Conservation (phyloP, 2,888 invertebrate genomes). For the Scrobipalpa atriplicella region DNA sequence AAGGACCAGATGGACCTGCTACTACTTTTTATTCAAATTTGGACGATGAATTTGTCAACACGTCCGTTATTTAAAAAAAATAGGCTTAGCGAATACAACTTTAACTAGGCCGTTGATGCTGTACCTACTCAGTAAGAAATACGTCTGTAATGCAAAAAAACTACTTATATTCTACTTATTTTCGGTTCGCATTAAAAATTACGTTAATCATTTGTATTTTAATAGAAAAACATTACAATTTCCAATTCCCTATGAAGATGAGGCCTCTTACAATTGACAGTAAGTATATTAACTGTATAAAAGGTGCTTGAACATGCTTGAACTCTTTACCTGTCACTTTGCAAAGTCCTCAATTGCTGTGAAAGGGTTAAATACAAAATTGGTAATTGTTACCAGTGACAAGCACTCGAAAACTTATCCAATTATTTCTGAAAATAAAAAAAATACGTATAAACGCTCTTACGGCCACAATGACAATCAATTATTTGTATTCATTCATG, state of each 20-base stretch:
- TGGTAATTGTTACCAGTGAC: conserved; percentile 31
- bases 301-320: background rate
- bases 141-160: too few species aligned
- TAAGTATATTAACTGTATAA: conserved; percentile 7
- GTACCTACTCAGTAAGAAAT: too few species aligned
- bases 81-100: too few species aligned
- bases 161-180: too few species aligned
- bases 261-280: background rate
- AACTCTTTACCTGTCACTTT: conserved; percentile 18
- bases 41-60: too few species aligned
- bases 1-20: too few species aligned
- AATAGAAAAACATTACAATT: too few species aligned
- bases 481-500: conserved; percentile 53
- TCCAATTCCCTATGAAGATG: background rate
- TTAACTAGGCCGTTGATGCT: too few species aligned
- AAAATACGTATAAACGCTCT: conserved; percentile 38
- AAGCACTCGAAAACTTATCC: conserved; percentile 43
- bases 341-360: background rate
- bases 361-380: conserved; percentile 21
- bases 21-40: too few species aligned
- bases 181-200: too few species aligned
- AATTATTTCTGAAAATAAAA: conserved; percentile 48
- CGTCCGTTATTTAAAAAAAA: too few species aligned
- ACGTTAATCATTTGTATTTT: too few species aligned
- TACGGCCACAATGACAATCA: conserved; percentile 59